Evolutionary conservation across 2,113 vertebrate species (phyloP), one percentile per base, ranked within the genome.

Genomic region (Rutilus rutilus): DNA sequence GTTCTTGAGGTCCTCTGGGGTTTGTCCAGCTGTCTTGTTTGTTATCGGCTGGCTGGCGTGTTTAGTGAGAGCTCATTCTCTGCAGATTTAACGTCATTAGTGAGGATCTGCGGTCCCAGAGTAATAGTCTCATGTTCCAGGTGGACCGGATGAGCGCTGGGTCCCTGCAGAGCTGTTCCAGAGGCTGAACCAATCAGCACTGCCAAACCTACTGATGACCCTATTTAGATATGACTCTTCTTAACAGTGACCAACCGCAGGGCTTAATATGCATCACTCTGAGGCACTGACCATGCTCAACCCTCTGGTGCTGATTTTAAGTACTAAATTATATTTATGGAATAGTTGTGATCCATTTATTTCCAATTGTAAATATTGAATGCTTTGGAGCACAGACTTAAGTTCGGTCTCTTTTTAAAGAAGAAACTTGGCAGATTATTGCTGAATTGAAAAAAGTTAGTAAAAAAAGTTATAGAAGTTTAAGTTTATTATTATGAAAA

Each of bases 11-110:
- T 78, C 59, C 80, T 33, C 67, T 57, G 67, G 50, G n/a, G 54
- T 85, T 69, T 78, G 27, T 59, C 65, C 75, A 77, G 45, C 27
- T 77, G 75, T 77, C 75, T 77, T 33, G 27, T 77, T 77, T 77
- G 75, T 77, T 77, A 21, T 77, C 39, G 8, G 47, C 50, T 77
- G 42, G 27, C 17, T 52, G 50, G 45, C 17, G 9, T 77, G 47
- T 77, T 77, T 77, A 77, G 47, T 33, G 50, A 77, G 75, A 57
- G 75, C 75, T 33, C 75, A 10, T 27, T 77, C 75, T 54, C 27
- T 17, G 50, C 75, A 52, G 75, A 57, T 77, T 52, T 77, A 77
- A 77, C 75, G 33, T 77, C 47, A 77, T 54, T 77, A 77, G 75
- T 54, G 75, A 54, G 27, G 75, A 77, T 77, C 75, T 77, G 47